Evolutionary conservation across 2,113 vertebrate species (phyloP), one percentile per base, ranked within the genome.

Genomic region (Mola mola): DNA sequence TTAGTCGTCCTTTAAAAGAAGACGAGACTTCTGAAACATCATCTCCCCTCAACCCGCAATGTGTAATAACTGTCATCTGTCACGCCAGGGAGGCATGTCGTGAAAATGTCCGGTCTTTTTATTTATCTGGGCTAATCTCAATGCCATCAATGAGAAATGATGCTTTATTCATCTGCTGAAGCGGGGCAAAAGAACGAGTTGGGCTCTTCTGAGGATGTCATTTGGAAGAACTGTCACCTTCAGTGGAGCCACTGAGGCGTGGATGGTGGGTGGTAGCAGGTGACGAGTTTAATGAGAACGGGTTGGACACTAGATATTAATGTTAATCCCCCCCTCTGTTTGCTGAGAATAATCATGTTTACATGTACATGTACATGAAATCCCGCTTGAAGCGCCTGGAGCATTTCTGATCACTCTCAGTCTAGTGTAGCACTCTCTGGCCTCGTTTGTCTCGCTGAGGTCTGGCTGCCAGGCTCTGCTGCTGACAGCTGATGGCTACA

Each of bases 221-320:
- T 88, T 87, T 82, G 59, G 62, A 83, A 91, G 89, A 80, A 53
- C 10, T 20, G 82, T 91, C 85, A 90, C 88, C 82, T 92, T 93
- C 56, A 52, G 2, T 17, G 0, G 22, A 79, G 83, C 53, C 41
- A 55, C 73, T 37, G 75, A 81, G 41, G 56, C 70, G 33, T 40
- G 37, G 66, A 64, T 82, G 79, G 74, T 75, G 86, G 78, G 67
- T 57, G 82, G 52, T 28, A 19, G 43, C 75, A 72, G 85, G 76
- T 88, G 70, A 84, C 86, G 70, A 20, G 15, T 63, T 72, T 89
- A 79, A 93, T 90, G 78, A 90, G 93, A 88, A 79, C 86, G 66
- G 44, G 33, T 43, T 73, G 41, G 78, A 59, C 36, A 22, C 72
- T 80, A 68, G 84, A 69, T 66, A 84, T 78, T 84, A 75, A 82